Conservation (phyloP, 1,140 invertebrate genomes). For the Atta colombica region DNA sequence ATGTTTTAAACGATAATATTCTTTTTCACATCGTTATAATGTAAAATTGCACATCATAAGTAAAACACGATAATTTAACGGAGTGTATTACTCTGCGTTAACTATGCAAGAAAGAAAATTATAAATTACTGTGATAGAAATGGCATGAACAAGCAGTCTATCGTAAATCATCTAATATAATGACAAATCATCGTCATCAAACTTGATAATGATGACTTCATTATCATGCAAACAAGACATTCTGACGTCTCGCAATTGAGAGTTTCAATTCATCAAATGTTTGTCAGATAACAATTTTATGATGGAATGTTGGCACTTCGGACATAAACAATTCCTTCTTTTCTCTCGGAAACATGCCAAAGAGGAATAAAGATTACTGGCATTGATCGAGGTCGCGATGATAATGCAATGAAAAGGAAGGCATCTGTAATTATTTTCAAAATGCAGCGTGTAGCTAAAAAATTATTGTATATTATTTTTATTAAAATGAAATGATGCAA, state of each 20-base stretch:
- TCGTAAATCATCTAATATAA: not conserved
- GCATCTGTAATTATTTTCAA: not conserved
- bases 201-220: slow-evolving; percentile 29
- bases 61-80: not conserved
- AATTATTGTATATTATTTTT: not conserved
- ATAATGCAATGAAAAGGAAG: not conserved
- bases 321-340: not conserved
- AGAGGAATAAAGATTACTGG: not conserved
- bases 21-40: not conserved
- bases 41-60: not conserved
- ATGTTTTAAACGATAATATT: not conserved
- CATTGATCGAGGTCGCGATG: slow-evolving; percentile 3
- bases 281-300: slow-evolving; percentile 38
- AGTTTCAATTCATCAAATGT: slow-evolving; percentile 23
- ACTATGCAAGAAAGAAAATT: not conserved
- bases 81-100: not conserved
- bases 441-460: not conserved
- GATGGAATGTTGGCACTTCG: slow-evolving; percentile 2
- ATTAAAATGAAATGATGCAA: not conserved
- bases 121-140: not conserved
- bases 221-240: slow-evolving; percentile 23
- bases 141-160: not conserved
- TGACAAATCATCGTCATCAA: not conserved
- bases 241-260: slow-evolving; percentile 7
- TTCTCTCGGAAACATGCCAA: slow-evolving; percentile 1